These are phyloP conservation scores for Harpalus rubripes DNA, from an alignment of 2,888 invertebrate genomes.

Conservation along the genomic window DNA sequence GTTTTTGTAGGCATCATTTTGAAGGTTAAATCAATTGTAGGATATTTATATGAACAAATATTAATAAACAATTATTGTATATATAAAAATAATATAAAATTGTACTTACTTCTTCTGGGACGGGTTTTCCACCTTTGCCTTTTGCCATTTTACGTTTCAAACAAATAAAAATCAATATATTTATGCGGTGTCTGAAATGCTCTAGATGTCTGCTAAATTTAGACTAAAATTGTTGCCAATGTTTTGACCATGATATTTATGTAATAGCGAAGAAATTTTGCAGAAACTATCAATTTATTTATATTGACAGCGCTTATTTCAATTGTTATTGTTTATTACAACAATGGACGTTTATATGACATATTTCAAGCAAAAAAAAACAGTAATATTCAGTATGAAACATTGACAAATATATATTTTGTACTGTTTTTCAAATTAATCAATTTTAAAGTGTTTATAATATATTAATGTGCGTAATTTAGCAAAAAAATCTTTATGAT, in stretches of 20 bases:
- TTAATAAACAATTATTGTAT: slow-evolving; percentile 5
- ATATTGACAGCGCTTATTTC: too few species aligned
- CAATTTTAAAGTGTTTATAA: too few species aligned
- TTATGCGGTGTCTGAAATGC: background rate
- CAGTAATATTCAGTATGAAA: too few species aligned
- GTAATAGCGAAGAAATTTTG: background rate
- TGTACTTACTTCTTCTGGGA: slow-evolving; percentile 59
- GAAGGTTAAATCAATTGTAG: background rate
- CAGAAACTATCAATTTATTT: background rate
- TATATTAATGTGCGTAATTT: too few species aligned
- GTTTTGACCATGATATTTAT: slow-evolving; percentile 55
- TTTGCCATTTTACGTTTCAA: slow-evolving; percentile 69
- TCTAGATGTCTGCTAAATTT: slow-evolving; percentile 34
- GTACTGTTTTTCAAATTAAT: too few species aligned
- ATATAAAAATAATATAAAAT: background rate
- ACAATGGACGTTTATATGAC: too few species aligned
- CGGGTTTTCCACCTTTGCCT: slow-evolving; percentile 70
- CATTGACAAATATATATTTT: too few species aligned
- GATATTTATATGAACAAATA: too few species aligned
- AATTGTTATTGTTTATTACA: too few species aligned
- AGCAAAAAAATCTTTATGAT: background rate
- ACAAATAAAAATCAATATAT: slow-evolving; percentile 49
- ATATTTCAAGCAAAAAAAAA: too few species aligned
- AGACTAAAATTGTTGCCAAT: slow-evolving; percentile 42
- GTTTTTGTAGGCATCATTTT: too few species aligned